phyloP scores from a whole-genome alignment of 2,797 vertebrate species.

The Vireo griseus region DNA sequence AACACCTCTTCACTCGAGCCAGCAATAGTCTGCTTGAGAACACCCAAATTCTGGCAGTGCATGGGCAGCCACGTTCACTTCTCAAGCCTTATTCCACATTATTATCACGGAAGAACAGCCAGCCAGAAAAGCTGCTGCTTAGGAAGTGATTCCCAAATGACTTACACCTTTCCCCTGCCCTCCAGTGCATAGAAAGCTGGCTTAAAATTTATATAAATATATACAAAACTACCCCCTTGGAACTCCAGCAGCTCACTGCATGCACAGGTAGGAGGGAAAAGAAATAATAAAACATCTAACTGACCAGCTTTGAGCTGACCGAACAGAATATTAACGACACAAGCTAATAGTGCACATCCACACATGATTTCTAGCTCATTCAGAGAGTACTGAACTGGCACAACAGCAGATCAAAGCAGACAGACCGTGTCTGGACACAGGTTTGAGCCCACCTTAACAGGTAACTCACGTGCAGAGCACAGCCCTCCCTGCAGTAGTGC shows the following conservation, averaged over 20 bases:
- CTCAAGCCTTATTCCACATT: not conserved
- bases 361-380: accelerated
- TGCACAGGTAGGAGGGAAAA: accelerated
- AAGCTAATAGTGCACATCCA: not conserved
- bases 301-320: not conserved
- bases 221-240: not conserved
- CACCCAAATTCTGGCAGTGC: no score
- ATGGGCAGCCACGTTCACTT: accelerated
- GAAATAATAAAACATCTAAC: accelerated
- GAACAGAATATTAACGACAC: not conserved
- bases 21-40: not conserved
- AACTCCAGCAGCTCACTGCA: not conserved
- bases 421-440: not conserved
- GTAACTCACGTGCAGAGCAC: accelerated
- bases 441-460: not conserved
- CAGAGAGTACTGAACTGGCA: accelerated
- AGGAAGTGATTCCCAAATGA: not conserved
- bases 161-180: not conserved
- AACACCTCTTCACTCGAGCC: not conserved
- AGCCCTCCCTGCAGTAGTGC: not conserved
- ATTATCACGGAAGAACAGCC: not conserved
- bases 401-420: not conserved
- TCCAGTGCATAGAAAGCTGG: not conserved
- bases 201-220: not conserved
- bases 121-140: not conserved